Evolutionary conservation across 30 jellyfish, hydroid and myxozoan species (phyloP).

Genomic region (Hydractinia echinata): DNA sequence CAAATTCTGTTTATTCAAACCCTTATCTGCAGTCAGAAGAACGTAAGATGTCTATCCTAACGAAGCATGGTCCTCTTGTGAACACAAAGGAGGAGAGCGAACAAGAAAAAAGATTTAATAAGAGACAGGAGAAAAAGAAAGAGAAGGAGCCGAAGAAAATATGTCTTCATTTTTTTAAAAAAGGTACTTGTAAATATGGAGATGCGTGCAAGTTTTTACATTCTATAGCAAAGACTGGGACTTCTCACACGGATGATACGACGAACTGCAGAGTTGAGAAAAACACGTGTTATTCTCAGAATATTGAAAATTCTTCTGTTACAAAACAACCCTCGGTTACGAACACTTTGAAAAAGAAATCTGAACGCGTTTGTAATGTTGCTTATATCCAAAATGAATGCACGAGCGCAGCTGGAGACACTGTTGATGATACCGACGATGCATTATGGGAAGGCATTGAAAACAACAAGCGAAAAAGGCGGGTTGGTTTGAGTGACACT

Average conservation of each 20-base stretch:
- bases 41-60: neutral
- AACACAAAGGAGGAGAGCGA: slow-evolving; percentile 1
- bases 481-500: slow-evolving; percentile 25
- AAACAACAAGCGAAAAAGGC: slow-evolving; percentile 1
- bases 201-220: slow-evolving; percentile 29
- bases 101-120: neutral
- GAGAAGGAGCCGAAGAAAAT: neutral
- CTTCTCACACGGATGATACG: neutral
- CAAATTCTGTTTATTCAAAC: slow-evolving; percentile 23
- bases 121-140: neutral
- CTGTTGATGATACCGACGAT: slow-evolving; percentile 21
- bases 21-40: slow-evolving; percentile 26
- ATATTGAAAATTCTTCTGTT: neutral
- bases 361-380: neutral
- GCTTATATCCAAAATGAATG: neutral
- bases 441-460: slow-evolving; percentile 22
- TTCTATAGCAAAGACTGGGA: neutral
- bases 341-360: neutral
- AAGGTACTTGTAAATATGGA: slow-evolving; percentile 27
- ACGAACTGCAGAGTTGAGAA: neutral
- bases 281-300: neutral
- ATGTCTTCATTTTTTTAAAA: slow-evolving; percentile 19
- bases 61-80: slow-evolving; percentile 32
- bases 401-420: neutral
- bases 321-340: neutral